Evolutionary conservation across 2,113 vertebrate genomes (phyloP).

Genomic region (Puntigrus tetrazona): DNA sequence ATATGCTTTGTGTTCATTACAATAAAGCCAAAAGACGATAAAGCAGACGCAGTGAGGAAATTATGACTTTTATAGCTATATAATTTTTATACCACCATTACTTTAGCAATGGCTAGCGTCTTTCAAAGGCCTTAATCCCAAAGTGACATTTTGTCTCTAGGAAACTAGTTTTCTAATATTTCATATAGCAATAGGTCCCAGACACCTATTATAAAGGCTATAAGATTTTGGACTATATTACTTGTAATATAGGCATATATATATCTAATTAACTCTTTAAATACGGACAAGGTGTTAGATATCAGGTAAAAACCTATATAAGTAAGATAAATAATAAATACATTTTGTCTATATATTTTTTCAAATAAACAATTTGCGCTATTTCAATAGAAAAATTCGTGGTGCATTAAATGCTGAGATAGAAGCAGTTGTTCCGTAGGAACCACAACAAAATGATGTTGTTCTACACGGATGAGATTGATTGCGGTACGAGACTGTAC

Average conservation of each 20-base stretch:
- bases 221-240: background rate
- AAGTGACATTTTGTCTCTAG: background rate
- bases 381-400: background rate
- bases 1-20: background rate
- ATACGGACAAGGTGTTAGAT: no score
- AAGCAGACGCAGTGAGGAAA: background rate
- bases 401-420: background rate
- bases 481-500: background rate
- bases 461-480: slow-evolving; percentile 30
- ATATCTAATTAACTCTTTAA: background rate
- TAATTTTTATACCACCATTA: no score
- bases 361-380: background rate
- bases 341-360: background rate
- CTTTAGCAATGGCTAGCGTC: no score
- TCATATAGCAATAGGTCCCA: background rate
- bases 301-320: no score
- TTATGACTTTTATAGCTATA: no score
- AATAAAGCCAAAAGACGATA: background rate
- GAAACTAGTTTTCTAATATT: no score
- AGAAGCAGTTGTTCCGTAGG: background rate
- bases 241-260: background rate
- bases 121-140: no score
- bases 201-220: background rate
- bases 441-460: background rate
- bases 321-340: no score